A percentile compares a stretch with the other conserved stretches of the same genome.
Evolutionary conservation across 2,888 invertebrate species (phyloP).

Genomic region (Ametastegia equiseti): DNA sequence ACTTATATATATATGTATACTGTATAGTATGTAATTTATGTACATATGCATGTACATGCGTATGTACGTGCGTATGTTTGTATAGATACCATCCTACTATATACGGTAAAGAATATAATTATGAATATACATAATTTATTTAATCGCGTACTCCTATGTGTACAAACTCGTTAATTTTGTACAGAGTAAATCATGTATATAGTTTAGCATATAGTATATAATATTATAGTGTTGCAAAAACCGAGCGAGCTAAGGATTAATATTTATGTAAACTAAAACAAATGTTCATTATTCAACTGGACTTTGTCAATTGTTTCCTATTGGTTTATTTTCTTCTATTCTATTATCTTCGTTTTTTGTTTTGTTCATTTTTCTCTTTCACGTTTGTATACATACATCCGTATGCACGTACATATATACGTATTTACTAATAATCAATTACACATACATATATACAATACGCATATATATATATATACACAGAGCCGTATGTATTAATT

Average conservation of each 20-base stretch:
- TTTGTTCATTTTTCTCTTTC: background rate
- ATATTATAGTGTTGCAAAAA: conserved; percentile 31
- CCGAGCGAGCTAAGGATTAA: conserved; percentile 6
- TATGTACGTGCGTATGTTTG: background rate
- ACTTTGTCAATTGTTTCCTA: background rate
- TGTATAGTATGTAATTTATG: background rate
- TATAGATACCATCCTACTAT: background rate
- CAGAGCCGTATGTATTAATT: background rate
- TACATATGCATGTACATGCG: background rate
- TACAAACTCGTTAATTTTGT: conserved; percentile 13
- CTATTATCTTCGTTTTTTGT: background rate
- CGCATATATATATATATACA: too few relatives aligned
- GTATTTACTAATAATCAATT: background rate
- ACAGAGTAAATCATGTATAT: background rate
- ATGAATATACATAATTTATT: conserved; percentile 11
- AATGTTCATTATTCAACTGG: background rate
- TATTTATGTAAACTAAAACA: background rate
- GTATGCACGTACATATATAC: background rate
- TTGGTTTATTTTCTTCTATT: background rate
- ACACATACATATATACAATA: too few relatives aligned
- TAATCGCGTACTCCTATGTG: background rate
- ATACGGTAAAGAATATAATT: background rate
- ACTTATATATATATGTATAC: background rate
- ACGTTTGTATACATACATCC: background rate
- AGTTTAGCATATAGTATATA: conserved; percentile 49